Conservation (phyloP, 2,113 vertebrate genomes). For the Percina caprodes region DNA sequence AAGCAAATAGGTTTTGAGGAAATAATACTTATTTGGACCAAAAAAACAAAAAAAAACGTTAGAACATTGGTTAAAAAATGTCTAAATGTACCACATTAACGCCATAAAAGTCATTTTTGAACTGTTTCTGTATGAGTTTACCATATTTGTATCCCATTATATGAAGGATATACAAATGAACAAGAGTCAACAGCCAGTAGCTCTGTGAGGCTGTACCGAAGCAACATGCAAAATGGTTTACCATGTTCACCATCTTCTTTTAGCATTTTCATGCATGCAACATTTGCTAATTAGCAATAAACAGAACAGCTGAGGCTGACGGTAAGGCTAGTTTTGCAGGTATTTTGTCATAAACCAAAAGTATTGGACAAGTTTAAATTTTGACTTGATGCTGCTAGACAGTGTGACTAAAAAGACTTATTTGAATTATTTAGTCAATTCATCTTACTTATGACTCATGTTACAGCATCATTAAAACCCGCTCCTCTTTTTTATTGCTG, state of each 20-base stretch:
- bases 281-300: background rate
- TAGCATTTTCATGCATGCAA: background rate
- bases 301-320: background rate
- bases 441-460: background rate
- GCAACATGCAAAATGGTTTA: background rate
- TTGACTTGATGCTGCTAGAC: too few relatives aligned
- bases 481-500: conserved; percentile 31
- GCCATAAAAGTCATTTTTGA: background rate
- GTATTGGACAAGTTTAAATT: background rate
- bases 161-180: too few relatives aligned
- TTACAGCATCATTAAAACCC: conserved; percentile 20
- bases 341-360: background rate
- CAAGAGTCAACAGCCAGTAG: background rate
- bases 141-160: background rate
- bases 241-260: background rate
- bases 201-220: background rate
- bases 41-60: background rate
- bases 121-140: background rate
- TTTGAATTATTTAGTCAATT: conserved; percentile 25
- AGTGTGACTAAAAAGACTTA: background rate
- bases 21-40: background rate
- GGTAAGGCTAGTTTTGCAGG: background rate
- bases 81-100: background rate
- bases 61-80: background rate
- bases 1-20: background rate